These are phyloP conservation scores for Neosalanx taihuensis DNA, from an alignment of 2,797 vertebrate species.

Conservation along the genomic window DNA sequence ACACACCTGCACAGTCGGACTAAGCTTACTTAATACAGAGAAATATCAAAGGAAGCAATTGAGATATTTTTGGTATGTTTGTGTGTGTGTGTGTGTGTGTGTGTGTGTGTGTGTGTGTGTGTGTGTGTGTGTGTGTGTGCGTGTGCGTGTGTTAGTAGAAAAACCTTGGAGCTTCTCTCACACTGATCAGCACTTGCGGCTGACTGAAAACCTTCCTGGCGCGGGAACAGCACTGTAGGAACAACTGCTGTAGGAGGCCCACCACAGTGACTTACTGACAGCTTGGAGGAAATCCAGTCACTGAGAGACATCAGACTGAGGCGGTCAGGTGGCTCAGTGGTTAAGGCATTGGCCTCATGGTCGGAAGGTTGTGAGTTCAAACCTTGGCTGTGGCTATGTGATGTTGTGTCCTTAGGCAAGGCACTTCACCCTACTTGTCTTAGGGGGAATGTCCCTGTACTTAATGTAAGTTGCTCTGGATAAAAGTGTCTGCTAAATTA, in stretches of 20 bases:
- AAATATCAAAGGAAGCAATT: not conserved
- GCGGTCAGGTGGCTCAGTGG: too few relatives aligned
- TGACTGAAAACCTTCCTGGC: constrained; percentile 18
- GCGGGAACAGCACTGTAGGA: constrained; percentile 14
- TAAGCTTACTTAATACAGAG: not conserved
- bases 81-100: constrained; percentile 1
- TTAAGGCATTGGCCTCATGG: too few relatives aligned
- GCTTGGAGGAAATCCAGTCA: constrained; percentile 28
- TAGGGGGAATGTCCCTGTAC: too few relatives aligned
- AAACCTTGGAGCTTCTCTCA: constrained; percentile 3
- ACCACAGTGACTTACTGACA: constrained; percentile 30
- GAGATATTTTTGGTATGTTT: not conserved
- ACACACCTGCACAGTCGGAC: not conserved
- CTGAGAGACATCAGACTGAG: constrained; percentile 26
- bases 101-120: not conserved
- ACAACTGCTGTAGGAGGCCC: constrained; percentile 25
- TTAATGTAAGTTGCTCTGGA: too few relatives aligned
- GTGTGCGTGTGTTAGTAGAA: not conserved
- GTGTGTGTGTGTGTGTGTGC: constrained; percentile 8
- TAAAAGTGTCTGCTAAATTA: too few relatives aligned
- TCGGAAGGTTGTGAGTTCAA: too few relatives aligned
- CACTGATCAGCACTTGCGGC: constrained; percentile 14
- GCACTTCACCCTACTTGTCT: too few relatives aligned
- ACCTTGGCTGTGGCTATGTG: too few relatives aligned
- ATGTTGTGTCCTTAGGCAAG: too few relatives aligned